Evolutionary conservation across 2,797 vertebrate genomes (phyloP).

Genomic region (Rhynchotus rufescens): DNA sequence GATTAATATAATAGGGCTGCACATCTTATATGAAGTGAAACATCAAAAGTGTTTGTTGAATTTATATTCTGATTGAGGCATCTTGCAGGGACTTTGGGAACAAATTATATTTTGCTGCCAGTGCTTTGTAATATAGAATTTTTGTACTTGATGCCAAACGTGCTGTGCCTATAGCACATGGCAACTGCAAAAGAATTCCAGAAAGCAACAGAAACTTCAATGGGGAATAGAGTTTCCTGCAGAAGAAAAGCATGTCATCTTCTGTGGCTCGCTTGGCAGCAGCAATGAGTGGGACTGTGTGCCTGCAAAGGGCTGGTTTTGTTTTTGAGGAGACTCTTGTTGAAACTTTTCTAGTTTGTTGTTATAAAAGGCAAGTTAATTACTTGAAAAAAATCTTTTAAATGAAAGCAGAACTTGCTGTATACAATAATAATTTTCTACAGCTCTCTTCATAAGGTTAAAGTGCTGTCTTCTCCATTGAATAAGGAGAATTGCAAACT

Average conservation of each 20-base stretch:
- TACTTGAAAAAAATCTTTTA: not conserved
- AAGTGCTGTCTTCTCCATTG: not conserved
- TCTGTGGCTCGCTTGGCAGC: accelerated
- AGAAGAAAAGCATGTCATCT: not conserved
- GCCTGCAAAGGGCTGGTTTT: not conserved
- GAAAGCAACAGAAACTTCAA: not conserved
- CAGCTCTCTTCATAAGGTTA: accelerated
- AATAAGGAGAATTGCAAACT: not conserved
- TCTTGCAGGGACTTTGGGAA: not conserved
- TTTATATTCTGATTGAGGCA: not conserved
- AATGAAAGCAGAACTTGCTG: not conserved
- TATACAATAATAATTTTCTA: not conserved
- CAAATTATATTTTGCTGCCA: not conserved
- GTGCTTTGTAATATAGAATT: not conserved
- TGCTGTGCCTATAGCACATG: not conserved
- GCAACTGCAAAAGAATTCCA: not conserved
- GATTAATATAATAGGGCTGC: not conserved
- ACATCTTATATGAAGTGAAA: not conserved
- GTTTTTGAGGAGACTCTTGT: not conserved
- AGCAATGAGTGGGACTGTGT: not conserved
- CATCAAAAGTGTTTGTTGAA: not conserved
- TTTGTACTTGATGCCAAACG: not conserved
- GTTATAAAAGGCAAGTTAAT: not conserved
- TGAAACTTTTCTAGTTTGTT: not conserved
- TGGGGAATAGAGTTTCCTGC: not conserved